Evolutionary conservation across 92 coral and sea anemone genomes (phyloP).

Genomic region (Zoanthus gigantus): DNA sequence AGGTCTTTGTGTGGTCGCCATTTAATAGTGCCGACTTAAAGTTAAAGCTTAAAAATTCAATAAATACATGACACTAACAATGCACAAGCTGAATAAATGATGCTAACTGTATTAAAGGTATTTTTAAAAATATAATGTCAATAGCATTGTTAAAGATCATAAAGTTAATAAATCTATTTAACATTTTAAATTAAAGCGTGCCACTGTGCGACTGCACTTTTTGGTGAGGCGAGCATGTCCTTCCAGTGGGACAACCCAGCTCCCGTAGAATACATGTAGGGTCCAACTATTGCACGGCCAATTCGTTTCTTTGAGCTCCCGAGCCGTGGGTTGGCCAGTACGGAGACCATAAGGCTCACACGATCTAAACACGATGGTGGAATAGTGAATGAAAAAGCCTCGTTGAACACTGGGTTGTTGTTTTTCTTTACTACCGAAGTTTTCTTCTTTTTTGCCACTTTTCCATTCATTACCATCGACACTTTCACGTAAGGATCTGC

Average conservation of each 20-base stretch:
- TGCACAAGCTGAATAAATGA: no score
- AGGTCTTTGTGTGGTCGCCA: no score
- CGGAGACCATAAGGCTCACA: constrained; percentile 86
- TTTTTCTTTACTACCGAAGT: constrained; percentile 65
- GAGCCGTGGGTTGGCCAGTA: constrained; percentile 69
- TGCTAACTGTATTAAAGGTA: no score
- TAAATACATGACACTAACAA: no score
- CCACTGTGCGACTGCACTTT: constrained; percentile 93
- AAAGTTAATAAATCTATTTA: constrained; percentile 17
- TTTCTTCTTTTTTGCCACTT: constrained; percentile 78
- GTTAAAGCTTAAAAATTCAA: no score
- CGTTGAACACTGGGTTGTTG: constrained; percentile 79
- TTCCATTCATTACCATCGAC: constrained; percentile 90
- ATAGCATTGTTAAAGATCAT: background rate
- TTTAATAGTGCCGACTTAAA: no score
- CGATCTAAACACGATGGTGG: constrained; percentile 78
- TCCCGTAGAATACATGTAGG: constrained; percentile 92
- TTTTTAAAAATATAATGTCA: background rate
- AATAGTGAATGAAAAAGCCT: constrained; percentile 88
- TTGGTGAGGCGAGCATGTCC: constrained; percentile 86
- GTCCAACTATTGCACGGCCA: constrained; percentile 92
- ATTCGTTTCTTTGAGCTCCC: constrained; percentile 84
- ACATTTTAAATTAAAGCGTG: constrained; percentile 74
- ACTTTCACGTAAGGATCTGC: constrained; percentile 92
- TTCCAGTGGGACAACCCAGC: constrained; percentile 96